Evolutionary conservation across 2,888 invertebrate species (phyloP).

Genomic region (Diloba caeruleocephala): DNA sequence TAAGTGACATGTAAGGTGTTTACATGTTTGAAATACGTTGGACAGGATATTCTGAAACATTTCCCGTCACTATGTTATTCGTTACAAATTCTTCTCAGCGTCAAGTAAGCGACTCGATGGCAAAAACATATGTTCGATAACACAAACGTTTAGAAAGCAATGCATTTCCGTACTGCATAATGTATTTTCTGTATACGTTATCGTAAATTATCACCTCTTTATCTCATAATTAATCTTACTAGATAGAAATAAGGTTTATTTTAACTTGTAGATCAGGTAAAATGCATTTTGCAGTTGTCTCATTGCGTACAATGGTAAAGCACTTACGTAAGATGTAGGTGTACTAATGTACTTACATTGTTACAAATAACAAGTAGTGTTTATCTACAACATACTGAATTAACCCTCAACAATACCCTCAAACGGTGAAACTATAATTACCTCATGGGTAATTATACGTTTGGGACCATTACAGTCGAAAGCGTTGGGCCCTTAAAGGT

Average conservation of each 20-base stretch:
- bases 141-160: slow-evolving; percentile 69
- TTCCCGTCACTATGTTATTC: slow-evolving; percentile 34
- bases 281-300: slow-evolving; percentile 54
- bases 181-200: slow-evolving; percentile 61
- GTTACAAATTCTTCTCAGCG: slow-evolving; percentile 34
- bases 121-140: slow-evolving; percentile 60
- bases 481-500: no score
- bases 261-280: slow-evolving; percentile 26
- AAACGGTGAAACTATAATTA: no score
- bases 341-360: slow-evolving; percentile 30
- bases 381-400: no score
- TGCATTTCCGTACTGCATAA: slow-evolving; percentile 67
- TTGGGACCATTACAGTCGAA: no score
- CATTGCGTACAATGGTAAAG: slow-evolving; percentile 59
- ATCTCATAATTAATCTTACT: slow-evolving; percentile 39
- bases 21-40: slow-evolving; percentile 12
- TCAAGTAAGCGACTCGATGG: slow-evolving; percentile 41
- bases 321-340: slow-evolving; percentile 55
- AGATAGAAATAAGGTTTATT: slow-evolving; percentile 33
- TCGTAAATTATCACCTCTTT: slow-evolving; percentile 41
- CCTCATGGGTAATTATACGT: no score
- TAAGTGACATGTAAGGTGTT: slow-evolving; percentile 5
- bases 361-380: slow-evolving; percentile 26
- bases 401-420: no score
- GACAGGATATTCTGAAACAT: slow-evolving; percentile 46